Conservation (phyloP, 1,140 invertebrate genomes). For the Plectrocnemia conspersa region DNA sequence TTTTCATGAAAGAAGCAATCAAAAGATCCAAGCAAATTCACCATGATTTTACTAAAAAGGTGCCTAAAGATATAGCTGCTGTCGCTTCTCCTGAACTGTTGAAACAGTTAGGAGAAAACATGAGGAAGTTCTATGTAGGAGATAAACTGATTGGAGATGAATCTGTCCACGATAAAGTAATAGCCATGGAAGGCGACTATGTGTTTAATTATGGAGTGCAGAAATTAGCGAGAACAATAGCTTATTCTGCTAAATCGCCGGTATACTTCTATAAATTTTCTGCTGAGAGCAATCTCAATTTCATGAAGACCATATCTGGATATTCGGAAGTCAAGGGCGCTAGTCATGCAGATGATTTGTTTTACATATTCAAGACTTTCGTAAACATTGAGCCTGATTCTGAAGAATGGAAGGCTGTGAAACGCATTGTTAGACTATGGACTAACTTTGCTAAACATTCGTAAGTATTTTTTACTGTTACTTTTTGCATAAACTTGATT, state of each 20-base stretch:
- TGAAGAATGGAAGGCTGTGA: constrained; percentile 38
- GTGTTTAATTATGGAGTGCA: constrained; percentile 45
- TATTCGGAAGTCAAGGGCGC: constrained; percentile 44
- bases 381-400: constrained; percentile 42
- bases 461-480: constrained; percentile 44
- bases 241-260: constrained; percentile 35
- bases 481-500: not conserved
- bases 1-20: constrained; percentile 39
- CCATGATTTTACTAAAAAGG: constrained; percentile 39
- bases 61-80: constrained; percentile 42
- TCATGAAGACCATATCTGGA: constrained; percentile 38
- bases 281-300: constrained; percentile 44
- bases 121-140: constrained; percentile 50
- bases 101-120: constrained; percentile 40
- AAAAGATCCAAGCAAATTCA: constrained; percentile 41
- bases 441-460: constrained; percentile 64
- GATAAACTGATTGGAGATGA: constrained; percentile 39
- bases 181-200: constrained; percentile 45
- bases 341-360: constrained; percentile 61
- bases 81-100: constrained; percentile 36
- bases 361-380: constrained; percentile 56
- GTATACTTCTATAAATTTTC: constrained; percentile 53
- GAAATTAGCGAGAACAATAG: constrained; percentile 43
- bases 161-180: constrained; percentile 30
- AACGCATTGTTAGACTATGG: constrained; percentile 59